Conservation (phyloP, 2,797 vertebrate species). For the Hippocampus kuda region DNA sequence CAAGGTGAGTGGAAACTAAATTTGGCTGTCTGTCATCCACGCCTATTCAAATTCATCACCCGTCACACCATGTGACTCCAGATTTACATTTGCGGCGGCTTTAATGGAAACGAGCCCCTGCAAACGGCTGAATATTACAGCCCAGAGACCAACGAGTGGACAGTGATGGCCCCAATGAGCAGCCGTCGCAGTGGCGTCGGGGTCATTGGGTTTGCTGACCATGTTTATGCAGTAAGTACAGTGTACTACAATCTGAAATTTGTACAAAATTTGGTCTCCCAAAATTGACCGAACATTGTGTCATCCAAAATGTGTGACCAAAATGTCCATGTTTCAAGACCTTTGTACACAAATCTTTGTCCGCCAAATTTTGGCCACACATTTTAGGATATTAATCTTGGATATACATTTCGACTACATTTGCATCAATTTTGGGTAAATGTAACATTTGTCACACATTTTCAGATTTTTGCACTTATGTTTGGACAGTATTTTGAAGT, state of each 20-base stretch:
- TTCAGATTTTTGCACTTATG: background rate
- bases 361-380: background rate
- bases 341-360: too few species aligned
- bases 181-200: slow-evolving; percentile 59
- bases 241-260: background rate
- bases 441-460: background rate
- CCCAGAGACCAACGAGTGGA: slow-evolving; percentile 74
- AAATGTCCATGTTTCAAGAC: too few species aligned
- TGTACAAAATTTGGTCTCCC: background rate
- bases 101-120: slow-evolving; percentile 62
- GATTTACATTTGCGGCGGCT: slow-evolving; percentile 63
- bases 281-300: background rate
- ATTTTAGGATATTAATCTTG: background rate
- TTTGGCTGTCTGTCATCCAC: background rate
- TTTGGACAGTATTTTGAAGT: too few species aligned
- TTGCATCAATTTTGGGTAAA: too few species aligned
- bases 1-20: slow-evolving; percentile 46
- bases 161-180: slow-evolving; percentile 60
- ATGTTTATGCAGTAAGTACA: slow-evolving; percentile 29
- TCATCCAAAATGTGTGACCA: background rate
- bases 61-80: background rate
- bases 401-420: too few species aligned
- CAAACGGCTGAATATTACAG: slow-evolving; percentile 68
- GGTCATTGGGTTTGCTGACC: slow-evolving; percentile 13
- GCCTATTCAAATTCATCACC: background rate